Evolutionary conservation across 2,888 invertebrate species (phyloP).

Genomic region (Agrotis exclamationis): DNA sequence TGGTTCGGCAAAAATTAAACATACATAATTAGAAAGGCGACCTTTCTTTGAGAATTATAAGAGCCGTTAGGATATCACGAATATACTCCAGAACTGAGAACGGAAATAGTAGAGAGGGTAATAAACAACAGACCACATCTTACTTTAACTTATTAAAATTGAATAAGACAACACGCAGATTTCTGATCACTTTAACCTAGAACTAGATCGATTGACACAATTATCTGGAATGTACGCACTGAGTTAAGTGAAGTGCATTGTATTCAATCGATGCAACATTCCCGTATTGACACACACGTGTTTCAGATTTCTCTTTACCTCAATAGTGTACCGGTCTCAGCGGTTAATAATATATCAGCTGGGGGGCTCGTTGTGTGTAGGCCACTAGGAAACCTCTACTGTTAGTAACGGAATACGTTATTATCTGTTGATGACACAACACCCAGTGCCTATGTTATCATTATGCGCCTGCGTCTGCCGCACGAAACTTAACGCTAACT

Average conservation of each 20-base stretch:
- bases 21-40: background rate
- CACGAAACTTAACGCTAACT: constrained; percentile 51
- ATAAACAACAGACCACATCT: too few species aligned
- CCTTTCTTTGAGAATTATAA: background rate
- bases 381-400: constrained; percentile 77
- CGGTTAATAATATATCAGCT: constrained; percentile 79
- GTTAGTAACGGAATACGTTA: constrained; percentile 85
- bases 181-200: constrained; percentile 48
- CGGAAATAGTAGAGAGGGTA: background rate
- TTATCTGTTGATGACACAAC: constrained; percentile 81
- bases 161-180: constrained; percentile 6
- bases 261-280: constrained; percentile 68
- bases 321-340: constrained; percentile 78
- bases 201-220: constrained; percentile 57
- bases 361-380: constrained; percentile 76
- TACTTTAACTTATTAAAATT: too few species aligned
- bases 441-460: constrained; percentile 42
- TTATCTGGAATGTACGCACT: constrained; percentile 47
- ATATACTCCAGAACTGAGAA: background rate
- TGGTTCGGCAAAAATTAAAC: background rate
- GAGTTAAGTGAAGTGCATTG: constrained; percentile 65
- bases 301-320: constrained; percentile 80
- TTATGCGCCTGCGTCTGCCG: constrained; percentile 35
- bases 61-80: background rate
- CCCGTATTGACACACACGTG: constrained; percentile 67